Percentiles rank a stretch among this genome's conserved stretches.
These are phyloP conservation scores for Turritopsis dohrnii DNA, from an alignment of 30 jellyfish, hydroid and myxozoan genomes.

Conservation along the genomic window DNA sequence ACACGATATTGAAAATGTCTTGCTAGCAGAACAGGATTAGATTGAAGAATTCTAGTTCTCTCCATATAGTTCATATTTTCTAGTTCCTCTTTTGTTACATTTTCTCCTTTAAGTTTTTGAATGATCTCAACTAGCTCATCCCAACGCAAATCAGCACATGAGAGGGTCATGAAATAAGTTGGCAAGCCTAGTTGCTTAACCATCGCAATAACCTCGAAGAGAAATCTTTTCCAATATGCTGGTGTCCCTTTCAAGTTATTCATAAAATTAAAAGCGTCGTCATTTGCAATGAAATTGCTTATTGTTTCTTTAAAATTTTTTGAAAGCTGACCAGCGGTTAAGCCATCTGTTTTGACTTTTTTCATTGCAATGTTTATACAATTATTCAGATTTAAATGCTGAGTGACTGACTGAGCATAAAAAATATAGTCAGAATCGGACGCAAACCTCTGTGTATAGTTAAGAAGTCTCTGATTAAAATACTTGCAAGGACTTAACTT, in stretches of 20 bases:
- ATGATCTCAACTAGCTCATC: constrained; percentile 13
- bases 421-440: constrained; percentile 24
- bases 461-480: constrained; percentile 27
- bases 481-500: constrained; percentile 27
- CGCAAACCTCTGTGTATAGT: constrained; percentile 29
- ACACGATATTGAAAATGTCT: constrained; percentile 42
- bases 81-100: not conserved
- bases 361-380: constrained; percentile 34
- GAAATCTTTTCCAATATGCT: constrained; percentile 41
- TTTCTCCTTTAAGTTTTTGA: constrained; percentile 2
- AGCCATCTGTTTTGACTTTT: constrained; percentile 22
- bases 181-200: constrained; percentile 51
- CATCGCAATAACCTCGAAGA: constrained; percentile 45
- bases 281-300: constrained; percentile 24
- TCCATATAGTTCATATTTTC: constrained; percentile 14
- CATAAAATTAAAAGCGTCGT: constrained; percentile 28
- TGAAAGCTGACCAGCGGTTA: constrained; percentile 39
- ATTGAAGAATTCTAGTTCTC: constrained; percentile 21
- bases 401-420: constrained; percentile 30
- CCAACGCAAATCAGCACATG: constrained; percentile 47
- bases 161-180: constrained; percentile 32
- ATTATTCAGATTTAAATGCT: constrained; percentile 26
- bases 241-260: constrained; percentile 48
- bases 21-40: constrained; percentile 37
- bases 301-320: constrained; percentile 24